Conservation (phyloP, 2,797 vertebrate species). For the Etheostoma perlongum region DNA sequence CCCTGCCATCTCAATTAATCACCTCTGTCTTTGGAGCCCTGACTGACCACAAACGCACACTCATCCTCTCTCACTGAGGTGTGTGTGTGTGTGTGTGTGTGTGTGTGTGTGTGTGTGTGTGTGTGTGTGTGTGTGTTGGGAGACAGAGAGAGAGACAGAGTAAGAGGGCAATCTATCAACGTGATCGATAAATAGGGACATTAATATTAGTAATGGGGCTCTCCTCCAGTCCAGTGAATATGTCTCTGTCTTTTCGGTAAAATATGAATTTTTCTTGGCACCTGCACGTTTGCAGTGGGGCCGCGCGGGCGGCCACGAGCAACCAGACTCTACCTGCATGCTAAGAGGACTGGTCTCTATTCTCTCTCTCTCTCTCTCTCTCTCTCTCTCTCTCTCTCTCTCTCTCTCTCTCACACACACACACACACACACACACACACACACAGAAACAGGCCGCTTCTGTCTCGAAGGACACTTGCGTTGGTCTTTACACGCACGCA, state of each 20-base stretch:
- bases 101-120: conserved; percentile 29
- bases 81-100: conserved; percentile 33
- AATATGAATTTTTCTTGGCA: conserved; percentile 72
- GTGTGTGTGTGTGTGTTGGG: background rate
- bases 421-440: conserved; percentile 17
- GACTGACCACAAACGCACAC: conserved; percentile 57
- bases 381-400: background rate
- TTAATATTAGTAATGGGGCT: conserved; percentile 75
- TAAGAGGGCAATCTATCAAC: conserved; percentile 63
- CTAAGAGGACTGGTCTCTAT: conserved; percentile 58
- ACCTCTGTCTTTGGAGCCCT: conserved; percentile 64
- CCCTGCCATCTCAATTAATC: conserved; percentile 68
- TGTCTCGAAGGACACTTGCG: conserved; percentile 50
- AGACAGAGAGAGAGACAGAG: background rate
- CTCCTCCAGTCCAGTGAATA: conserved; percentile 73
- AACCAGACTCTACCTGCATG: conserved; percentile 71
- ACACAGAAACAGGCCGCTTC: conserved; percentile 10
- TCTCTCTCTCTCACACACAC: background rate
- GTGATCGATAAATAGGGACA: conserved; percentile 74
- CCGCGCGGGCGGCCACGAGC: conserved; percentile 46
- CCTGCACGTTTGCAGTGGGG: conserved; percentile 48
- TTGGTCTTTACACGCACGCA: conserved; percentile 29
- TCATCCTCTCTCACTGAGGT: conserved; percentile 32
- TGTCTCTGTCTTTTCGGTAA: conserved; percentile 68
- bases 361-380: background rate